These are phyloP conservation scores for Synanthedon andrenaeformis DNA, from an alignment of 2,888 invertebrate genomes.

Conservation along the genomic window DNA sequence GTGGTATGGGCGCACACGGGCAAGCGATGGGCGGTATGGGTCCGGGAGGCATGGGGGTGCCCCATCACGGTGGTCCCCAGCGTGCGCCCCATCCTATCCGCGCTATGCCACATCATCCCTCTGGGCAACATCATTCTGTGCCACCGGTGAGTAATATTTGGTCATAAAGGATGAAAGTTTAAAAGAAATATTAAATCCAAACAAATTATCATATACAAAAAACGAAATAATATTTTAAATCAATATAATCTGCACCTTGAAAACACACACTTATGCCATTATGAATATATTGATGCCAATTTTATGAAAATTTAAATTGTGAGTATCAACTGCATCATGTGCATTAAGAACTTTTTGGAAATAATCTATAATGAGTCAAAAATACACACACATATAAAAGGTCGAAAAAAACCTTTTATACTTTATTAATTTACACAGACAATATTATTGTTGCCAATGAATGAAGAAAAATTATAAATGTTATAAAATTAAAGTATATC, in stretches of 20 bases:
- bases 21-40: constrained; percentile 41
- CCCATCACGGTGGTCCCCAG: constrained; percentile 39
- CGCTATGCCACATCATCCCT: constrained; percentile 52
- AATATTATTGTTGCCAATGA: not conserved
- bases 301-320: too few species aligned
- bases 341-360: too few species aligned
- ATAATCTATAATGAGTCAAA: too few species aligned
- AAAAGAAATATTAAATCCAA: too few species aligned
- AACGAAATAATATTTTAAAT: not conserved
- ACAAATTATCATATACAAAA: too few species aligned
- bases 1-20: constrained; percentile 40
- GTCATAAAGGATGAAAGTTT: not conserved
- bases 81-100: constrained; percentile 52
- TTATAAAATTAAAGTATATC: too few species aligned
- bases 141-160: constrained; percentile 33
- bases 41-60: constrained; percentile 31
- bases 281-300: too few species aligned
- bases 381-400: too few species aligned
- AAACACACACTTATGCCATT: too few species aligned
- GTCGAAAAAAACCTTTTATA: too few species aligned
- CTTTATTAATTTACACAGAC: not conserved
- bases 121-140: constrained; percentile 45
- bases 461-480: too few species aligned
- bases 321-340: too few species aligned
- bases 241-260: not conserved